These are phyloP conservation scores for Pleuronectes platessa DNA, from an alignment of 2,113 vertebrate species.

Conservation along the genomic window DNA sequence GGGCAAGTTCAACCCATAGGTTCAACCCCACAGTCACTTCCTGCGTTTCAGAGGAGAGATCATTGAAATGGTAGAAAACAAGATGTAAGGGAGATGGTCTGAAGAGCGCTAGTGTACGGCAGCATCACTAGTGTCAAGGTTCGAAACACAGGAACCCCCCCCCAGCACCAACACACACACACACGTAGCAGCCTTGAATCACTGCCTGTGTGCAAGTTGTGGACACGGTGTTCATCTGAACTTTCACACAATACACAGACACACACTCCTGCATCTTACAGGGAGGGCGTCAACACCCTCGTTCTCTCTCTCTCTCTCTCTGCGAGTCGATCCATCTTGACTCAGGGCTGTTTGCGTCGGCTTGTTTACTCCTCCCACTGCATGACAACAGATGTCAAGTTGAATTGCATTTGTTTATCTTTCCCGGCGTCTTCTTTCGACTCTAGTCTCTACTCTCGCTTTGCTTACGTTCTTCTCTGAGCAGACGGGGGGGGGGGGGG, in stretches of 20 bases:
- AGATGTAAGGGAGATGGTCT: neutral
- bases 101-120: neutral
- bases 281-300: conserved; percentile 24
- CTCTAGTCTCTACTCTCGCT: conserved; percentile 2
- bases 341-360: conserved; percentile 11
- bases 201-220: conserved; percentile 11
- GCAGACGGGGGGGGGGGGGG: neutral
- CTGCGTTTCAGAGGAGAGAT: conserved; percentile 16
- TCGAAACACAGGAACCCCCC: neutral
- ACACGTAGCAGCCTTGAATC: conserved; percentile 55
- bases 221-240: conserved; percentile 56
- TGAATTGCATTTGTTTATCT: conserved; percentile 51
- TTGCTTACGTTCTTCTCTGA: conserved; percentile 33
- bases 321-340: neutral
- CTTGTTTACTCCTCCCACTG: conserved; percentile 19
- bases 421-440: conserved; percentile 39
- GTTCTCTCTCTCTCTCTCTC: neutral
- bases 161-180: neutral
- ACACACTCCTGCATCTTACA: conserved; percentile 7
- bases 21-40: conserved; percentile 31
- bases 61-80: neutral
- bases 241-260: conserved; percentile 16
- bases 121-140: conserved; percentile 18
- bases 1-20: conserved; percentile 35
- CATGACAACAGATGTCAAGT: conserved; percentile 42